Percentiles rank a stretch among this genome's conserved stretches.
phyloP scores from a whole-genome alignment of 1,140 invertebrate species.

The Fopius arisanus region DNA sequence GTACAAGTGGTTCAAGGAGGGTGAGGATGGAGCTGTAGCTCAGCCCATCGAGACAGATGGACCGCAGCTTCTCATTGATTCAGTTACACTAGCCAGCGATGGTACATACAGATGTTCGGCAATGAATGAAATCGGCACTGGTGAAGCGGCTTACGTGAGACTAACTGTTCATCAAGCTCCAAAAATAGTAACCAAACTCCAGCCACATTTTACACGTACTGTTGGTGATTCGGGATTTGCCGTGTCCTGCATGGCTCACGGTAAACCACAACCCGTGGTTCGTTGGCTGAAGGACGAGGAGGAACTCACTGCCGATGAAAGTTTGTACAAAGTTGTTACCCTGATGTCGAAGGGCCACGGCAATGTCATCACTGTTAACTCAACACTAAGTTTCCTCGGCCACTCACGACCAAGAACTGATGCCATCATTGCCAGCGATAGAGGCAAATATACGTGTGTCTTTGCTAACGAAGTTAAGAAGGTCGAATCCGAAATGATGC shows the following conservation, averaged over 20 bases:
- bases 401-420: constrained; percentile 77
- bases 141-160: constrained; percentile 81
- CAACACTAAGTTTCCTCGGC: constrained; percentile 81
- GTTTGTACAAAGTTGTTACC: constrained; percentile 82
- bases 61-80: constrained; percentile 83
- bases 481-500: constrained; percentile 85
- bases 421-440: constrained; percentile 81
- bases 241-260: constrained; percentile 83
- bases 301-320: constrained; percentile 77
- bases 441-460: constrained; percentile 86
- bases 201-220: constrained; percentile 79
- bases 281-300: constrained; percentile 87
- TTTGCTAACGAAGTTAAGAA: constrained; percentile 90
- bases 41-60: constrained; percentile 76
- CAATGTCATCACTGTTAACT: constrained; percentile 83
- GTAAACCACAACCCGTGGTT: constrained; percentile 84
- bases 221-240: constrained; percentile 84
- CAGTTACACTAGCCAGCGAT: constrained; percentile 83
- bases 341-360: constrained; percentile 77
- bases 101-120: constrained; percentile 90
- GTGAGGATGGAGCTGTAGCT: constrained; percentile 69
- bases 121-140: constrained; percentile 85
- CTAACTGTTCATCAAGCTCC: constrained; percentile 89
- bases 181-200: constrained; percentile 82
- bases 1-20: constrained; percentile 87